These are phyloP conservation scores for Trididemnum clinides DNA, from an alignment of 23 tunicate species.

Conservation along the genomic window DNA sequence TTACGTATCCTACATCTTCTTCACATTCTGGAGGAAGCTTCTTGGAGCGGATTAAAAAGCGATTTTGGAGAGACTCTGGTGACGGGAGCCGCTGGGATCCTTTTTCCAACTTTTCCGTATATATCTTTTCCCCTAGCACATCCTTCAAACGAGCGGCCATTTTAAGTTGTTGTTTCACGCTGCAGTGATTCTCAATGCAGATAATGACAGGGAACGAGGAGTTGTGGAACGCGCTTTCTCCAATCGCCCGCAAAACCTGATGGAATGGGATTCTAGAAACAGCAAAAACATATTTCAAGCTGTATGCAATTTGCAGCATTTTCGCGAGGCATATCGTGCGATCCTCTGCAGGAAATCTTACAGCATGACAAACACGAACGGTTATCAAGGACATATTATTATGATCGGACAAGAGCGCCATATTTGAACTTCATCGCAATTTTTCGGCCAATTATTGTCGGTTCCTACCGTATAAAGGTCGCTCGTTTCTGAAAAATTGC, in stretches of 20 bases:
- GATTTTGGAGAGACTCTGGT: constrained; percentile 59
- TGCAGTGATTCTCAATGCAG: constrained; percentile 91
- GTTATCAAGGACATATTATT: too few relatives aligned
- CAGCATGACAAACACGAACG: too few relatives aligned
- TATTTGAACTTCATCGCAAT: too few relatives aligned
- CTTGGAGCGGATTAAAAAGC: constrained; percentile 66
- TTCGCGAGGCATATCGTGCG: too few relatives aligned
- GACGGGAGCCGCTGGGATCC: constrained; percentile 58
- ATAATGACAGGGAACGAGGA: constrained; percentile 92
- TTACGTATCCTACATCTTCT: constrained; percentile 69
- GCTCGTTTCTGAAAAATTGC: too few relatives aligned
- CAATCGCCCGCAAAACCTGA: constrained; percentile 83
- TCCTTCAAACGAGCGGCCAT: constrained; percentile 52
- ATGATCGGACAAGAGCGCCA: too few relatives aligned
- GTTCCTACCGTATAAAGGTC: too few relatives aligned
- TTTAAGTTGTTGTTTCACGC: constrained; percentile 52
- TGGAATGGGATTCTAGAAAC: constrained; percentile 64
- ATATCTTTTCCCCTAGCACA: constrained; percentile 69
- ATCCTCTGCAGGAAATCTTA: too few relatives aligned
- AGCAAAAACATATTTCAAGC: too few relatives aligned
- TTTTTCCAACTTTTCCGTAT: constrained; percentile 18
- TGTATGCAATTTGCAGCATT: too few relatives aligned
- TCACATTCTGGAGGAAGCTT: constrained; percentile 54
- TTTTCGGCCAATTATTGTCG: too few relatives aligned
- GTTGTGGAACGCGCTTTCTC: constrained; percentile 76